phyloP scores from a whole-genome alignment of 2,113 vertebrate species.

The Pycnonotus jocosus region DNA sequence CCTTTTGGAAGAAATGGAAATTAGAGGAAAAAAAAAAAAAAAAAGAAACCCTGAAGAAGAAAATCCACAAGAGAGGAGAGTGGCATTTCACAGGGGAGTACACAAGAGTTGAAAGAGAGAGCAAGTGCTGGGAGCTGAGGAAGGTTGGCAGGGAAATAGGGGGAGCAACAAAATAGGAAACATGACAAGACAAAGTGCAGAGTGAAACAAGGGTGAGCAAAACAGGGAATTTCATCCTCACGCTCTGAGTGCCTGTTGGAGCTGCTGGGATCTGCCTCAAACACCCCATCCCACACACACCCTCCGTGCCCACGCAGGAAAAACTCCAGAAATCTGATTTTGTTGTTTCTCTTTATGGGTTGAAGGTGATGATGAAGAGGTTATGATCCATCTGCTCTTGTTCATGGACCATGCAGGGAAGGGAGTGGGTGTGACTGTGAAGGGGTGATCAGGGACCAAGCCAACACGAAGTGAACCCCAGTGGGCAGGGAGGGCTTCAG shows the following conservation, averaged over 20 bases:
- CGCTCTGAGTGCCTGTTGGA: rapidly evolving
- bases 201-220: not conserved
- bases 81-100: not conserved
- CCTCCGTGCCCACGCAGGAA: no score
- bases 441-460: rapidly evolving
- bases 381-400: rapidly evolving
- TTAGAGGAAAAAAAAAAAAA: not conserved
- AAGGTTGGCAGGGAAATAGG: not conserved
- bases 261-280: not conserved
- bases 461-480: not conserved
- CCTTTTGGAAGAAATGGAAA: constrained; percentile 1
- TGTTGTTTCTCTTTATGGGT: not conserved
- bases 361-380: not conserved
- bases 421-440: not conserved
- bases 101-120: not conserved
- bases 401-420: not conserved
- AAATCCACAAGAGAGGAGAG: not conserved
- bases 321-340: not conserved
- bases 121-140: not conserved
- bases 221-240: rapidly evolving
- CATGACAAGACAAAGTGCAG: not conserved
- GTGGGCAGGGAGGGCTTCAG: not conserved
- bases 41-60: not conserved
- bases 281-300: rapidly evolving
- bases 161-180: not conserved